Evolutionary conservation across 2,797 vertebrate genomes (phyloP).

Genomic region (Acipenser ruthenus): DNA sequence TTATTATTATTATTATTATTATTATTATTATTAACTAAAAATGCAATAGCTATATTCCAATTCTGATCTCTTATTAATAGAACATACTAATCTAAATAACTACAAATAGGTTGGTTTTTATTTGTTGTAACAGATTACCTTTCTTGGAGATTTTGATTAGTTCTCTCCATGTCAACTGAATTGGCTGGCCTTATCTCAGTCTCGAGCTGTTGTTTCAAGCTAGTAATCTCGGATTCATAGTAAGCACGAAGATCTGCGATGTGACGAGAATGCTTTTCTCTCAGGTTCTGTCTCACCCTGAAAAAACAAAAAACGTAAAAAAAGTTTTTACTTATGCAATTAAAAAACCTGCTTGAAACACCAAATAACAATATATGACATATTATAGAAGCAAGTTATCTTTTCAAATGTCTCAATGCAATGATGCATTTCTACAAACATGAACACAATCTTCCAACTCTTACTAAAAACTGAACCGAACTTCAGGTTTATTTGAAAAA

Average conservation of each 20-base stretch:
- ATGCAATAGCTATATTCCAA: too few species aligned
- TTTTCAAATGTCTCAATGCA: too few species aligned
- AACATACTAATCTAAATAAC: too few species aligned
- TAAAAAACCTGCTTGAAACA: background rate
- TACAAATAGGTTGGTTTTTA: too few species aligned
- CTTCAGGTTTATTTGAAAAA: too few species aligned
- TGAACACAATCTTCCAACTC: too few species aligned
- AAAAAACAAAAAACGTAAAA: conserved; percentile 6
- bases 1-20: too few species aligned
- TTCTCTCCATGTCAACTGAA: conserved; percentile 64
- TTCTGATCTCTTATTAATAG: too few species aligned
- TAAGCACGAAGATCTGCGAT: conserved; percentile 84
- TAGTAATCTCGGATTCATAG: conserved; percentile 83
- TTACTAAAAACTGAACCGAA: too few species aligned
- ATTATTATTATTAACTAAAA: too few species aligned
- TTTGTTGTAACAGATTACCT: conserved; percentile 49
- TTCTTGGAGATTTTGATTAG: conserved; percentile 68
- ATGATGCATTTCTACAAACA: too few species aligned
- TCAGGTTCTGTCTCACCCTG: conserved; percentile 83
- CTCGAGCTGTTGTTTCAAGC: conserved; percentile 73
- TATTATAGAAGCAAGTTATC: too few species aligned
- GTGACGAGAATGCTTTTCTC: conserved; percentile 86
- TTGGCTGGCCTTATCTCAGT: conserved; percentile 52
- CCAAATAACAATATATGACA: background rate
- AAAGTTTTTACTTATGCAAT: background rate